Evolutionary conservation across 2,888 invertebrate genomes (phyloP).

Genomic region (Poecilobothrus nobilitatus): DNA sequence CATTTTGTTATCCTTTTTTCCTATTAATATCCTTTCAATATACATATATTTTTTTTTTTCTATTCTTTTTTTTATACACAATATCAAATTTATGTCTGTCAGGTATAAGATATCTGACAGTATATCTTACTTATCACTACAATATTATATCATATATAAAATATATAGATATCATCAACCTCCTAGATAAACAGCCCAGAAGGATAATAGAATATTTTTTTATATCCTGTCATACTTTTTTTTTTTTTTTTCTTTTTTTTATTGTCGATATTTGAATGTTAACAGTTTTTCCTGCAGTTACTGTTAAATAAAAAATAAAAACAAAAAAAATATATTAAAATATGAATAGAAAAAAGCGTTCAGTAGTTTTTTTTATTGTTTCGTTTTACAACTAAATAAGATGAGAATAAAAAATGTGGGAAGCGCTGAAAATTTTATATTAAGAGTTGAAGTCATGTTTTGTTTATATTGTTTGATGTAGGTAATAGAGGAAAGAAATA

Average conservation of each 20-base stretch:
- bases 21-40: background rate
- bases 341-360: background rate
- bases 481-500: background rate
- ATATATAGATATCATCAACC: background rate
- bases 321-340: background rate
- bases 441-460: background rate
- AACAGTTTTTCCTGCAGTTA: background rate
- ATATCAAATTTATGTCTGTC: too few species aligned
- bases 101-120: too few species aligned
- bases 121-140: too few species aligned
- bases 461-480: background rate
- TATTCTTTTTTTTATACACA: too few species aligned
- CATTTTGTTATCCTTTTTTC: background rate
- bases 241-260: background rate
- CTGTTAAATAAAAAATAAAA: background rate
- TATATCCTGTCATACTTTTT: background rate
- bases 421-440: background rate
- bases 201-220: background rate
- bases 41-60: too few species aligned
- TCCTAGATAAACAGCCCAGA: background rate
- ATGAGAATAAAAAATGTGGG: too few species aligned
- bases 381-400: background rate
- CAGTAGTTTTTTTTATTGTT: background rate
- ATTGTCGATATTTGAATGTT: background rate
- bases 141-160: background rate